A percentile compares a stretch with the other conserved stretches of the same genome.
Conservation (phyloP, 2,888 invertebrate genomes). For the Fragum fragum region DNA sequence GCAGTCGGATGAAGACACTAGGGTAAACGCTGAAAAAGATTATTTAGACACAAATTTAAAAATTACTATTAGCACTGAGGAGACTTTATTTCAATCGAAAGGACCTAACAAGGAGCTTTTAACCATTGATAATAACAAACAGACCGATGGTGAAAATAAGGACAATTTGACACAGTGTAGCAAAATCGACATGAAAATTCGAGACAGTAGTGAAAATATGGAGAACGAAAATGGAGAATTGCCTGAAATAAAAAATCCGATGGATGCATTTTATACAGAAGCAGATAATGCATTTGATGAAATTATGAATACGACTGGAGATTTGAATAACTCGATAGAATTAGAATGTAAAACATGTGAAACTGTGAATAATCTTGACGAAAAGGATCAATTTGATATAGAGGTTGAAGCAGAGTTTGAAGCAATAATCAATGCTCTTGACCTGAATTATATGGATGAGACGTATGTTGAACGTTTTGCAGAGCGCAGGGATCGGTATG, state of each 20-base stretch:
- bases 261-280: background rate
- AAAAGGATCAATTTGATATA: slow-evolving; percentile 21
- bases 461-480: slow-evolving; percentile 60
- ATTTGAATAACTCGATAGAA: background rate
- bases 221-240: too few species aligned
- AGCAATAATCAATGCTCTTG: slow-evolving; percentile 51
- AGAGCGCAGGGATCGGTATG: slow-evolving; percentile 59
- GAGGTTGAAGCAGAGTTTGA: slow-evolving; percentile 65
- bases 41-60: too few species aligned
- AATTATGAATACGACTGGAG: background rate
- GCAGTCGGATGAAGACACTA: too few species aligned
- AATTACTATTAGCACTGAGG: too few species aligned
- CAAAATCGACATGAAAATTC: too few species aligned
- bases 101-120: too few species aligned
- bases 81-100: too few species aligned
- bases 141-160: too few species aligned
- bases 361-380: background rate
- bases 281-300: background rate
- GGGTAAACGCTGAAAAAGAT: too few species aligned
- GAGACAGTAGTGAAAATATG: too few species aligned
- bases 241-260: background rate
- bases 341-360: background rate
- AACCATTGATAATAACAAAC: too few species aligned
- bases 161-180: too few species aligned
- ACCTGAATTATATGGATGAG: slow-evolving; percentile 31